phyloP scores from a whole-genome alignment of 1,140 invertebrate species.

The Gryllus bimaculatus region DNA sequence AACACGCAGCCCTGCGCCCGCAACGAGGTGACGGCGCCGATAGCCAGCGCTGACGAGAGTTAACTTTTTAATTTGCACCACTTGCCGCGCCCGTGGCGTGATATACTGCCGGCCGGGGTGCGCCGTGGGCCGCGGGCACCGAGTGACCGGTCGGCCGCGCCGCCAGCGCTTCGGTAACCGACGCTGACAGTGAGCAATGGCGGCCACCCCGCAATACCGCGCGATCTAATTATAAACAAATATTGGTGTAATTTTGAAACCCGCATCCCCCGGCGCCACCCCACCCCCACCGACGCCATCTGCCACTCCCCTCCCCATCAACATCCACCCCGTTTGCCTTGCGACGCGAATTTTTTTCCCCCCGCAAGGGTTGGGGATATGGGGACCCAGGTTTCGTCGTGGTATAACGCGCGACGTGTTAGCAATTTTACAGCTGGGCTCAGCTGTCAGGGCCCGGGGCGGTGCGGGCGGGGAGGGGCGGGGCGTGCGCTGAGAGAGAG shows the following conservation, averaged over 20 bases:
- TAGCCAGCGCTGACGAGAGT: neutral
- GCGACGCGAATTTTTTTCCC: too few species aligned
- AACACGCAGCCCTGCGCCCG: too few species aligned
- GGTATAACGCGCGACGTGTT: neutral
- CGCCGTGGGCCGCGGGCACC: neutral
- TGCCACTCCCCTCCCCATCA: neutral
- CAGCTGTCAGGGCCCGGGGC: neutral
- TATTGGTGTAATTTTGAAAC: neutral
- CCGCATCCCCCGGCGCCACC: too few species aligned
- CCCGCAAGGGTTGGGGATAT: too few species aligned
- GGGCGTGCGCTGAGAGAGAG: too few species aligned
- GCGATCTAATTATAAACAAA: constrained; percentile 5
- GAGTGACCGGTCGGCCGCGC: neutral
- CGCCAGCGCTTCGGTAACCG: neutral
- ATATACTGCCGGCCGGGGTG: neutral
- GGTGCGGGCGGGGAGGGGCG: neutral
- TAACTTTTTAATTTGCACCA: constrained; percentile 1
- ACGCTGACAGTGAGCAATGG: neutral
- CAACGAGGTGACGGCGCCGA: too few species aligned
- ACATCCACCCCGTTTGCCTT: neutral
- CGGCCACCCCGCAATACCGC: neutral
- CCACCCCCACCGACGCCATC: neutral
- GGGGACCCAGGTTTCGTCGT: neutral
- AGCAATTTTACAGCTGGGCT: neutral
- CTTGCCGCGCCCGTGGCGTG: neutral